Percentiles rank a stretch among this genome's conserved stretches.
Conservation (phyloP, 2,797 vertebrate species). For the Gorsachius magnificus region DNA sequence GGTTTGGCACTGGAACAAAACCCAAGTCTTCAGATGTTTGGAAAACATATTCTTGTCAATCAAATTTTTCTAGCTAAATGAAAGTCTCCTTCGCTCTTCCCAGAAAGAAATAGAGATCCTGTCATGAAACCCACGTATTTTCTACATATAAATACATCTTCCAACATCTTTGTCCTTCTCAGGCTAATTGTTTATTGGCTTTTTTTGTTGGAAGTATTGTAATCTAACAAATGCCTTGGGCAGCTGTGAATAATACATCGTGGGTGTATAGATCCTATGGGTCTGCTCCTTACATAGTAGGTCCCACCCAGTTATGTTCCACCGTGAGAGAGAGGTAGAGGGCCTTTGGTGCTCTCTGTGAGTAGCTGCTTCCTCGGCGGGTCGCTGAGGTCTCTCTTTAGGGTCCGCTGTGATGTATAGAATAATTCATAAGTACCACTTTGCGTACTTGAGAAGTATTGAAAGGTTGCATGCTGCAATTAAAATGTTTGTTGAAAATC, state of each 20-base stretch:
- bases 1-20: not conserved
- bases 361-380: not conserved
- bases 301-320: not conserved
- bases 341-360: not conserved
- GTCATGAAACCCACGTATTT: fast-evolving
- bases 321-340: not conserved
- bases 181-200: not conserved
- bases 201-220: not conserved
- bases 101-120: not conserved
- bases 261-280: fast-evolving
- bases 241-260: not conserved
- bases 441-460: not conserved
- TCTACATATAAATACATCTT: not conserved
- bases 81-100: not conserved
- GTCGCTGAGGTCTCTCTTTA: not conserved
- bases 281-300: not conserved
- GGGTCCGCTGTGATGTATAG: no score
- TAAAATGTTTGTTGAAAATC: not conserved
- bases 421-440: not conserved
- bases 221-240: not conserved
- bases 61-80: not conserved
- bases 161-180: not conserved
- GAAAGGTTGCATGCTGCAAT: not conserved
- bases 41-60: not conserved
- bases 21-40: not conserved